Conservation (phyloP, 2,797 vertebrate genomes). For the Pelobates cultripes region DNA sequence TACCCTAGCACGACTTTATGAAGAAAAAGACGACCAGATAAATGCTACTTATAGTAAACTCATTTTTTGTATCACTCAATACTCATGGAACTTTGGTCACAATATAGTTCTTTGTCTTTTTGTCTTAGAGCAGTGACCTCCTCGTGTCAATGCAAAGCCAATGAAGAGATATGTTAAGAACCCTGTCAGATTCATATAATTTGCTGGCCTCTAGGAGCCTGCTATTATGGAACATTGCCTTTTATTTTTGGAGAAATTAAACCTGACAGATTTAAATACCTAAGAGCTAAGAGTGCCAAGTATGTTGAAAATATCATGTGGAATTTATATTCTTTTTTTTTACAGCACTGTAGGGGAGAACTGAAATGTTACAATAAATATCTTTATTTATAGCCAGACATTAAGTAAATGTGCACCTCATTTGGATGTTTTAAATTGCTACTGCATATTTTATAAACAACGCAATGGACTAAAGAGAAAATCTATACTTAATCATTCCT, state of each 20-base stretch:
- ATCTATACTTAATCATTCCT: neutral
- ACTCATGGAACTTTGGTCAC: too few relatives aligned
- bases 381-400: conserved; percentile 30
- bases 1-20: too few relatives aligned
- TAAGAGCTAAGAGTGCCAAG: conserved; percentile 10
- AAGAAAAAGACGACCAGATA: too few relatives aligned
- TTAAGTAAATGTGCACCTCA: conserved; percentile 24
- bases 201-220: neutral
- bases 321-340: conserved; percentile 6
- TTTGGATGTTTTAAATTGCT: conserved; percentile 25
- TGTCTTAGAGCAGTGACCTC: too few relatives aligned
- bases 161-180: too few relatives aligned
- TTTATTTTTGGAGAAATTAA: conserved; percentile 2
- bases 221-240: neutral
- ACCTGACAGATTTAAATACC: conserved; percentile 35
- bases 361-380: conserved; percentile 19
- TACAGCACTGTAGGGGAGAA: conserved; percentile 14
- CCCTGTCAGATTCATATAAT: too few relatives aligned
- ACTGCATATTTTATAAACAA: conserved; percentile 42
- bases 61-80: too few relatives aligned
- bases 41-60: too few relatives aligned
- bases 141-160: too few relatives aligned
- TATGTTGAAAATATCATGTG: conserved; percentile 18
- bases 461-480: conserved; percentile 22
- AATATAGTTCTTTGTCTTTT: too few relatives aligned